phyloP scores from a whole-genome alignment of 2,113 vertebrate genomes.

The Porphyrio hochstetteri region DNA sequence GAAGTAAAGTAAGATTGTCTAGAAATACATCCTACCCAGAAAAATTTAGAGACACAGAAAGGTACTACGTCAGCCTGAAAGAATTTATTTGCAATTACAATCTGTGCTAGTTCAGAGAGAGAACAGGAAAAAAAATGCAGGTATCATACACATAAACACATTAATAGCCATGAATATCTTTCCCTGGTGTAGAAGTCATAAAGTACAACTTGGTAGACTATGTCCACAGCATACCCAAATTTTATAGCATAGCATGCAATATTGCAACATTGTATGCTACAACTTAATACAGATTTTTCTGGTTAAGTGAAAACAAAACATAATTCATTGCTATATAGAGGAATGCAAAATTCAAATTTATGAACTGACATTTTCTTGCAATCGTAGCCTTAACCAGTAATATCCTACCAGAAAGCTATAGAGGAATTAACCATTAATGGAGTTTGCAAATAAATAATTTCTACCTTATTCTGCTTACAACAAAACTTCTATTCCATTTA shows the following conservation, averaged over 20 bases:
- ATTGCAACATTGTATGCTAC: background rate
- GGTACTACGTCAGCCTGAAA: background rate
- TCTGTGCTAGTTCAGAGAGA: background rate
- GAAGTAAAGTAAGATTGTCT: background rate
- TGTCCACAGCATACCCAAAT: background rate
- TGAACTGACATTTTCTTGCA: background rate
- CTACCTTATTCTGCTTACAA: background rate
- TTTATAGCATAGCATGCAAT: background rate
- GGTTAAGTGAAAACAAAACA: background rate
- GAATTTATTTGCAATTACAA: background rate
- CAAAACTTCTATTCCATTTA: background rate
- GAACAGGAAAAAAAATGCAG: background rate
- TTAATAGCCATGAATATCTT: background rate
- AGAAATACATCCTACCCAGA: background rate
- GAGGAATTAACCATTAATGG: background rate
- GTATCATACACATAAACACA: background rate
- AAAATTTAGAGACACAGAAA: background rate
- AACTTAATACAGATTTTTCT: background rate
- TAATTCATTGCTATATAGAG: background rate
- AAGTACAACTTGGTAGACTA: background rate
- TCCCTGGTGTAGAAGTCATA: background rate
- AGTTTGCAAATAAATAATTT: background rate
- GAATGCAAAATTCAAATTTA: background rate
- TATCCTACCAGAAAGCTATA: background rate
- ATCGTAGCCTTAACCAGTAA: background rate